Conservation (phyloP, 2,888 invertebrate genomes). For the Meliscaeva auricollis region DNA sequence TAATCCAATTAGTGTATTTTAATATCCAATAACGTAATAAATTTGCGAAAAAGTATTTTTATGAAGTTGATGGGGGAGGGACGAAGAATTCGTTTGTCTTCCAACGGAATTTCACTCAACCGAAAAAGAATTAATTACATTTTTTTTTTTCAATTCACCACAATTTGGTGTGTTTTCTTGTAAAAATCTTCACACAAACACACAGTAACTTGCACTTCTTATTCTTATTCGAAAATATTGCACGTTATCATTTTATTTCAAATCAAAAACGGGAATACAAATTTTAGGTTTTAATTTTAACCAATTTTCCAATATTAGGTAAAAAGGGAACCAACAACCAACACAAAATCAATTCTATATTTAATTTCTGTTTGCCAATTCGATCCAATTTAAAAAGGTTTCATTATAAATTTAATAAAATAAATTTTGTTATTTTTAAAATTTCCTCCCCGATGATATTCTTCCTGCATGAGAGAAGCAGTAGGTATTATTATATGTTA, state of each 20-base stretch:
- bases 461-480: constrained; percentile 33
- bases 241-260: constrained; percentile 37
- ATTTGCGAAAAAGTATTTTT: background rate
- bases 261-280: constrained; percentile 20
- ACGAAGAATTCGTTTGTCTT: constrained; percentile 25
- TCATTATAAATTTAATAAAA: background rate
- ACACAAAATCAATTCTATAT: constrained; percentile 14
- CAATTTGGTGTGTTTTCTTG: constrained; percentile 6
- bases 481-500: constrained; percentile 23
- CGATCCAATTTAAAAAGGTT: constrained; percentile 41
- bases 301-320: constrained; percentile 36
- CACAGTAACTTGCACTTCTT: constrained; percentile 21
- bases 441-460: constrained; percentile 11
- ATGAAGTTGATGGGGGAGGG: background rate
- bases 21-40: constrained; percentile 10
- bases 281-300: constrained; percentile 24
- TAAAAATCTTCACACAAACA: constrained; percentile 21
- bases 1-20: constrained; percentile 59
- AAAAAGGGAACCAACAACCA: background rate
- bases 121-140: constrained; percentile 12
- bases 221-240: constrained; percentile 40
- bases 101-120: constrained; percentile 41
- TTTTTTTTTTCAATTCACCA: constrained; percentile 39
- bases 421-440: constrained; percentile 29
- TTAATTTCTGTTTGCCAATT: constrained; percentile 40